A percentile compares a stretch with the other conserved stretches of the same genome.
Conservation (phyloP, 1,140 invertebrate species). For the Hyphantria cunea region DNA sequence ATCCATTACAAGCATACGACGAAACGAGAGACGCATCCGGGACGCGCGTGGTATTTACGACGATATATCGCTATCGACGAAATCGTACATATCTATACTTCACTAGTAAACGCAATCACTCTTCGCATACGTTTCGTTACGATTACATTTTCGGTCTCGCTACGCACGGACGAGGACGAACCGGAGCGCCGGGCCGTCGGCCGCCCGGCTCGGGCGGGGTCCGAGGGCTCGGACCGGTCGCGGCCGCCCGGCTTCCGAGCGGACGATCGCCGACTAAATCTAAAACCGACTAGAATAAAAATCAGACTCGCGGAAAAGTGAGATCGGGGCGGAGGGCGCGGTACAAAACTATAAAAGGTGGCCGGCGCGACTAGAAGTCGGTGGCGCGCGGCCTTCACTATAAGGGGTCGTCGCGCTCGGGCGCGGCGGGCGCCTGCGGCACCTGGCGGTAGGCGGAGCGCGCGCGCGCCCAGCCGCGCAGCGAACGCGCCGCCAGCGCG, state of each 20-base stretch:
- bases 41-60: conserved; percentile 33
- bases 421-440: conserved; percentile 38
- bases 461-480: conserved; percentile 13
- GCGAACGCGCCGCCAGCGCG: conserved; percentile 21
- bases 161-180: conserved; percentile 2
- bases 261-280: conserved; percentile 28
- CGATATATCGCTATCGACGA: conserved; percentile 31
- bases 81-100: conserved; percentile 43
- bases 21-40: conserved; percentile 31
- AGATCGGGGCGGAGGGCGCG: conserved; percentile 8
- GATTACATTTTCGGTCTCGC: conserved; percentile 11
- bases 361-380: conserved; percentile 39
- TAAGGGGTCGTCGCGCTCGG: conserved; percentile 55
- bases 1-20: conserved; percentile 56
- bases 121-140: conserved; percentile 51
- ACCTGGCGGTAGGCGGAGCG: conserved; percentile 52
- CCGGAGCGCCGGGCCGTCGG: too few species aligned
- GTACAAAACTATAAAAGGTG: conserved; percentile 25
- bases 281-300: conserved; percentile 63
- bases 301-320: conserved; percentile 55
- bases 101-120: conserved; percentile 50
- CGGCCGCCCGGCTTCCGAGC: conserved; percentile 1
- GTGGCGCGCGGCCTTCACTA: conserved; percentile 54
- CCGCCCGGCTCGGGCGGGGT: too few species aligned
- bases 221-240: too few species aligned